These are phyloP conservation scores for Bombus confusus DNA, from an alignment of 1,140 invertebrate genomes.

Conservation along the genomic window DNA sequence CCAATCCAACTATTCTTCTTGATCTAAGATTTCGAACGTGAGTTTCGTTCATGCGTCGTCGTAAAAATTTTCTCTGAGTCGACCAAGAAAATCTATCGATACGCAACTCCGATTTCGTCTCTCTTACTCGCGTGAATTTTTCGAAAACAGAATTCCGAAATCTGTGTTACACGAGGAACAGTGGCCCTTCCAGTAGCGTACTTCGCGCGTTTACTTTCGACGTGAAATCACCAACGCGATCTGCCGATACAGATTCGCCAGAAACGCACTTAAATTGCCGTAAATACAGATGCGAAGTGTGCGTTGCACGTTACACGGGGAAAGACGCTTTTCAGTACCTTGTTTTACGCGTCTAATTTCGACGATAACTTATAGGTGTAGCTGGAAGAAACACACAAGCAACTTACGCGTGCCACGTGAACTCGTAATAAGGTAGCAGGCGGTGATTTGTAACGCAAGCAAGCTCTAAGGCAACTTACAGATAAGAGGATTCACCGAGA, in stretches of 20 bases:
- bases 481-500: neutral
- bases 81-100: no score
- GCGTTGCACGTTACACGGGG: neutral
- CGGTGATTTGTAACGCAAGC: slow-evolving; percentile 3
- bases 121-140: fast-evolving
- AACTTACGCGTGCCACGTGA: neutral
- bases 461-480: neutral
- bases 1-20: slow-evolving; percentile 65
- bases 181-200: neutral
- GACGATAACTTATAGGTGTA: neutral
- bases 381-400: neutral
- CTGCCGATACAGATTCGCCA: no score
- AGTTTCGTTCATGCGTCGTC: neutral
- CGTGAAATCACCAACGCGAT: no score
- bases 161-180: neutral
- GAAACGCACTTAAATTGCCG: neutral
- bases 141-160: neutral
- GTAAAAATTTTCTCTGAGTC: neutral
- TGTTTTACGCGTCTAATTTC: neutral
- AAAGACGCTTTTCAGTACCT: neutral
- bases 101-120: neutral
- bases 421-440: neutral
- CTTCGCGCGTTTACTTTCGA: no score
- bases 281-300: neutral
- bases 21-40: neutral